Conservation (phyloP, 2,888 invertebrate species). For the Scaptomyza polygonia region DNA sequence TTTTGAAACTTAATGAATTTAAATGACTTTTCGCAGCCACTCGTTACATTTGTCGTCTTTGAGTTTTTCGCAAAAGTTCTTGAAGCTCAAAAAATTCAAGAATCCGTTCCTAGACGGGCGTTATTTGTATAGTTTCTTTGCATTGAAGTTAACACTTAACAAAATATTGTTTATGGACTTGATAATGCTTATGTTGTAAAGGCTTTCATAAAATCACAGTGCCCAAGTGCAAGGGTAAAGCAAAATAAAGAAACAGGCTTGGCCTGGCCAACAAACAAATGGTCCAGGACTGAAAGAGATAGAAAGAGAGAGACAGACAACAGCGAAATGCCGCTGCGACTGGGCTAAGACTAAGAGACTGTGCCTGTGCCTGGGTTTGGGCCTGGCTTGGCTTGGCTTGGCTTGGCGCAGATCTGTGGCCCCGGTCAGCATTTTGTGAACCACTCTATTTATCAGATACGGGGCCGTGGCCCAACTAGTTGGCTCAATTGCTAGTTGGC, state of each 20-base stretch:
- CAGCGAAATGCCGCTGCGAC: slow-evolving; percentile 29
- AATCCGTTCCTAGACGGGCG: neutral
- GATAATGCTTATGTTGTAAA: slow-evolving; percentile 30
- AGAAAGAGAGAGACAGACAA: slow-evolving; percentile 2
- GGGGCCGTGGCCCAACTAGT: slow-evolving; percentile 71
- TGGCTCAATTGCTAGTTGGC: slow-evolving; percentile 77
- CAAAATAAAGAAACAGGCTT: slow-evolving; percentile 69
- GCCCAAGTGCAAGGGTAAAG: slow-evolving; percentile 35
- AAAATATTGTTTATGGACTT: slow-evolving; percentile 21
- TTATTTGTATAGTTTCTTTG: neutral
- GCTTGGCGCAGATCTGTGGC: slow-evolving; percentile 52
- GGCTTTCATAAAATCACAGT: slow-evolving; percentile 35
- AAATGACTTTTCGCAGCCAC: neutral
- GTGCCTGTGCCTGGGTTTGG: slow-evolving; percentile 6
- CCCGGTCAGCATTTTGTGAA: slow-evolving; percentile 79
- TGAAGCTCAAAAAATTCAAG: neutral
- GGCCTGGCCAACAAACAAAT: slow-evolving; percentile 71
- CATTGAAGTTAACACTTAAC: slow-evolving; percentile 7
- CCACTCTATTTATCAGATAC: slow-evolving; percentile 81
- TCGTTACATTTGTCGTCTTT: neutral
- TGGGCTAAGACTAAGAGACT: slow-evolving; percentile 3
- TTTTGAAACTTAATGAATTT: neutral
- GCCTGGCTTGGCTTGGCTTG: slow-evolving; percentile 7
- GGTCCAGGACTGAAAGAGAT: slow-evolving; percentile 64
- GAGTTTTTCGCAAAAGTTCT: neutral